Conservation (phyloP, 1,140 invertebrate species). For the Parapsyche elsis region DNA sequence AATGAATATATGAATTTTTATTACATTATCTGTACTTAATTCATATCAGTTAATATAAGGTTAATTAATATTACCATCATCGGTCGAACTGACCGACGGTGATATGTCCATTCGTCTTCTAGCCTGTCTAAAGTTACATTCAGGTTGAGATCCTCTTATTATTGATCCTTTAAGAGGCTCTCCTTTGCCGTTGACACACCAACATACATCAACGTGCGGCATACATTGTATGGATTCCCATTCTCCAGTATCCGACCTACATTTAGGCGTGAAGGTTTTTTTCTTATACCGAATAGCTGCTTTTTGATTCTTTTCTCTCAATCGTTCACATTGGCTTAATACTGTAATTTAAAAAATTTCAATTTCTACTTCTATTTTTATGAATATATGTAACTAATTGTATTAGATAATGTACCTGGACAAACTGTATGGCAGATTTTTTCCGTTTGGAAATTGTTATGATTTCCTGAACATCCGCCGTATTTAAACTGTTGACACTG, state of each 20-base stretch:
- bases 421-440: conserved; percentile 86
- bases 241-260: conserved; percentile 75
- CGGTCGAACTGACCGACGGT: conserved; percentile 27
- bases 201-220: conserved; percentile 81
- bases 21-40: conserved; percentile 22
- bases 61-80: conserved; percentile 53
- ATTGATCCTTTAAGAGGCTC: conserved; percentile 82
- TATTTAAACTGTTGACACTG: conserved; percentile 78
- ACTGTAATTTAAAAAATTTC: conserved; percentile 62
- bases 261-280: conserved; percentile 78
- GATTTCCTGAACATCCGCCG: conserved; percentile 81
- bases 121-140: conserved; percentile 81
- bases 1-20: conserved; percentile 47
- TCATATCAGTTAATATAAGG: not conserved
- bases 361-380: not conserved
- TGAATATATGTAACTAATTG: not conserved
- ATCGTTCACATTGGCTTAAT: conserved; percentile 81
- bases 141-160: conserved; percentile 75
- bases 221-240: conserved; percentile 87
- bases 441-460: conserved; percentile 89
- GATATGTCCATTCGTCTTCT: conserved; percentile 62
- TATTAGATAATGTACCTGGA: conserved; percentile 68
- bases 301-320: conserved; percentile 80
- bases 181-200: conserved; percentile 85
- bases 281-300: conserved; percentile 76